phyloP scores from a whole-genome alignment of 2,113 vertebrate genomes.

The Progne subis region DNA sequence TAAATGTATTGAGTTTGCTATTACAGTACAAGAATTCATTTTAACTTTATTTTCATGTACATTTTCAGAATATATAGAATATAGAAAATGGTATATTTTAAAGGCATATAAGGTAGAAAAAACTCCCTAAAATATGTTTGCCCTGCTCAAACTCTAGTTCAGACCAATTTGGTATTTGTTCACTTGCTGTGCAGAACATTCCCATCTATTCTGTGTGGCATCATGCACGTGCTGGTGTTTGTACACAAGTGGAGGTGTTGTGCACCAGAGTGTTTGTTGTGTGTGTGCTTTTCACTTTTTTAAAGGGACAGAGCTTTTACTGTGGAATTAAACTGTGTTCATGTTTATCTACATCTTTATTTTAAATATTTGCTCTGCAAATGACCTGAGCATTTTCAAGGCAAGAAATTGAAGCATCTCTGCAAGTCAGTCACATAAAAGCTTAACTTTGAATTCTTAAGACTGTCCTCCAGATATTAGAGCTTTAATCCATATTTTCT shows the following conservation, averaged over 20 bases:
- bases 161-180: background rate
- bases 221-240: background rate
- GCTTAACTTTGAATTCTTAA: background rate
- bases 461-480: background rate
- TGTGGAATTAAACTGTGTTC: background rate
- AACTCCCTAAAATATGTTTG: background rate
- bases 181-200: background rate
- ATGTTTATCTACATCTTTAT: background rate
- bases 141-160: background rate
- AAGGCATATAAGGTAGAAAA: slow-evolving; percentile 43
- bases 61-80: slow-evolving; percentile 67
- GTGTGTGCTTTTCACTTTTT: background rate
- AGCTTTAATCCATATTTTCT: background rate
- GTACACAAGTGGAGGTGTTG: background rate
- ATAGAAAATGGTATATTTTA: slow-evolving; percentile 55
- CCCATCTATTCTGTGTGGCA: background rate
- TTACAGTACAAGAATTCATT: slow-evolving; percentile 25
- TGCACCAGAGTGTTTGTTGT: background rate
- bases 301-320: background rate
- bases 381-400: background rate
- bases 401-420: background rate
- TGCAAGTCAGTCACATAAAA: background rate
- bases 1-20: background rate
- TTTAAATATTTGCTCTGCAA: background rate
- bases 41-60: slow-evolving; percentile 71